Evolutionary conservation across 2,113 vertebrate species (phyloP).

Genomic region (Atherinomorus stipes): DNA sequence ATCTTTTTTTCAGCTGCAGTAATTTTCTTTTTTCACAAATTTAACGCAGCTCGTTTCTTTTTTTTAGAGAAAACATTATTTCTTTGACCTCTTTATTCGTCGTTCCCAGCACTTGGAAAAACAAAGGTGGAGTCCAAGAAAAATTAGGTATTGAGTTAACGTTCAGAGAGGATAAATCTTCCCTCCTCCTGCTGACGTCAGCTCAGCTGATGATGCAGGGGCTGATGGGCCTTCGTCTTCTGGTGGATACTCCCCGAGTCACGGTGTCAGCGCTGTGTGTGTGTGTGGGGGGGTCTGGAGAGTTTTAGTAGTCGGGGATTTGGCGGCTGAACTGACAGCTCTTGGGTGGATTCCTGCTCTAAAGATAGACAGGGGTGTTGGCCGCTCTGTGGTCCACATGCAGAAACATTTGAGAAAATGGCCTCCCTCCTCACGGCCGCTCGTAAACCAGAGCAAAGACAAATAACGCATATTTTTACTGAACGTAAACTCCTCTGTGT

Average conservation of each 20-base stretch:
- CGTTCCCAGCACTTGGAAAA: constrained; percentile 83
- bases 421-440: constrained; percentile 61
- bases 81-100: constrained; percentile 81
- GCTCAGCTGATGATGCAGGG: constrained; percentile 37
- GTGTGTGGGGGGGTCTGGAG: constrained; percentile 61
- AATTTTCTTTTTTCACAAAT: constrained; percentile 87
- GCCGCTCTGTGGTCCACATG: constrained; percentile 76
- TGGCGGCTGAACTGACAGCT: constrained; percentile 74
- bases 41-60: constrained; percentile 81
- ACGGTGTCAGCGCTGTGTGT: constrained; percentile 30
- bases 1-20: constrained; percentile 84
- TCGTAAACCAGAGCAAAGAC: constrained; percentile 71
- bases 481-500: constrained; percentile 81
- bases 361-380: constrained; percentile 85
- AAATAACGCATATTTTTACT: constrained; percentile 82
- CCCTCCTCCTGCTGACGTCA: constrained; percentile 59
- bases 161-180: constrained; percentile 82
- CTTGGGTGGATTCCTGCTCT: constrained; percentile 82
- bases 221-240: constrained; percentile 48
- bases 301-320: constrained; percentile 61
- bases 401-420: constrained; percentile 74
- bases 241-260: constrained; percentile 23
- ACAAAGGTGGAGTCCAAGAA: constrained; percentile 83
- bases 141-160: constrained; percentile 78
- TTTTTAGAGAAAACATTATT: constrained; percentile 74